Base-by-base conservation (phyloP, 2,113 vertebrate genomes). In the Anarrhichthys ocellatus region DNA sequence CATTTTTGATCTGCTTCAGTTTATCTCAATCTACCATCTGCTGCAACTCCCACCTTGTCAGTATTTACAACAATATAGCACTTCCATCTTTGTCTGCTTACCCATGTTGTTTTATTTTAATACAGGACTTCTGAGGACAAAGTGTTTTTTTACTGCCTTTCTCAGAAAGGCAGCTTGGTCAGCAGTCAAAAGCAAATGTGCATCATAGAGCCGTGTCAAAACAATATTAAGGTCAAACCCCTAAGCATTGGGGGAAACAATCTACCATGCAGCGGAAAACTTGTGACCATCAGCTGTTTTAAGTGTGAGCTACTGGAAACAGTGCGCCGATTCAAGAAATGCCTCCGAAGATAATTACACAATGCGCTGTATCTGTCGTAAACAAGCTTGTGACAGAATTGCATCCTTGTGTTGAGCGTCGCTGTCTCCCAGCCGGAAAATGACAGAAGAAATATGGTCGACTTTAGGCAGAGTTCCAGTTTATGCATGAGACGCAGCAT, bases 211-310 rank as follows among this genome's bases (percentile, higher is more conserved):
- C 72, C 80, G 14, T 77, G 77, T 87, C 82, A 50, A 86, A 75
- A 14, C 34, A 5, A 71, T 78, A 81, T 86, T 74, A 80, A 75
- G 80, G 81, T 87, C 86, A 59, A 66, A 79, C 46, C 81, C 46
- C 27, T 7, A 24, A 80, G 88, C 75, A 15, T 0, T 27, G 27
- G 42, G 61, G 52, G 27, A 81, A 83, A 79, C 81, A 59, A 72
- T 71, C 77, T 11, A 27, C 40, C 68, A 44, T 44, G 44, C 75
- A 40, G 40, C 18, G 54, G 65, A 42, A 78, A 87, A 36, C 87
- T 90, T 89, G 85, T 93, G 89, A 93, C 88, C 84, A 80, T 92
- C 88, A 91, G 86, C 88, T 83, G 83, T 88, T 93, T 88, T 17
- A 54, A 77, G 84, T 70, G 76, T 59, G 84, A 84, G 63, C 34